Percentiles rank a stretch among this genome's conserved stretches.
phyloP scores from a whole-genome alignment of 1,140 invertebrate genomes.

The Leptonema lineaticorne region DNA sequence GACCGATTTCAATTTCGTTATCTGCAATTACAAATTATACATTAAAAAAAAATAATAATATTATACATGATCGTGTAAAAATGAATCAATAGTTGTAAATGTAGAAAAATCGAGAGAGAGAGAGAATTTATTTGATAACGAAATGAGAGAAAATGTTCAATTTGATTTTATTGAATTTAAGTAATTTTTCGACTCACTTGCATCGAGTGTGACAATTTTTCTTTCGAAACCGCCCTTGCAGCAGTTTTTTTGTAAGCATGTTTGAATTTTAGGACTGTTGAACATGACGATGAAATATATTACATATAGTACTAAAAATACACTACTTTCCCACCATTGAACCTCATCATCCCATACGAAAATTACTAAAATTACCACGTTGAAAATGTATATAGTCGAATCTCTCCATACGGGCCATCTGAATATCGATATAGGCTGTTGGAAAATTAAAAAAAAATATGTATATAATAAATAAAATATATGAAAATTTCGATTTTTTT shows the following conservation, averaged over 20 bases:
- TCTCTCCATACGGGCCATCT: constrained; percentile 83
- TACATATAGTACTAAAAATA: constrained; percentile 69
- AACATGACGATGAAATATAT: constrained; percentile 67
- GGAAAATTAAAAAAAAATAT: no score
- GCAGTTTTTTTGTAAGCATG: constrained; percentile 1
- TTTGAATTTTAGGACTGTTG: constrained; percentile 49
- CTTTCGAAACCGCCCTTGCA: background rate
- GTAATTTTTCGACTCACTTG: no score
- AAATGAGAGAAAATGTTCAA: no score
- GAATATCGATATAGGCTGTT: no score
- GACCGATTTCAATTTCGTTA: background rate
- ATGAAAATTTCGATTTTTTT: background rate
- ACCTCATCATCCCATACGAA: constrained; percentile 80
- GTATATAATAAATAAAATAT: no score
- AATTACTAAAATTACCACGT: constrained; percentile 70
- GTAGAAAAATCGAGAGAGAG: no score
- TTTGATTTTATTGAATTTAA: no score
- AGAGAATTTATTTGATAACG: no score
- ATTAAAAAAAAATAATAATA: background rate
- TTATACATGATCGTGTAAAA: no score
- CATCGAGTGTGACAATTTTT: background rate
- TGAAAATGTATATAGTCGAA: constrained; percentile 76
- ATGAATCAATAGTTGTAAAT: no score
- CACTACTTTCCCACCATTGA: constrained; percentile 74
- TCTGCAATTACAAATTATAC: background rate